Evolutionary conservation across 1,140 invertebrate species (phyloP).

Genomic region (Drosophila mayri): DNA sequence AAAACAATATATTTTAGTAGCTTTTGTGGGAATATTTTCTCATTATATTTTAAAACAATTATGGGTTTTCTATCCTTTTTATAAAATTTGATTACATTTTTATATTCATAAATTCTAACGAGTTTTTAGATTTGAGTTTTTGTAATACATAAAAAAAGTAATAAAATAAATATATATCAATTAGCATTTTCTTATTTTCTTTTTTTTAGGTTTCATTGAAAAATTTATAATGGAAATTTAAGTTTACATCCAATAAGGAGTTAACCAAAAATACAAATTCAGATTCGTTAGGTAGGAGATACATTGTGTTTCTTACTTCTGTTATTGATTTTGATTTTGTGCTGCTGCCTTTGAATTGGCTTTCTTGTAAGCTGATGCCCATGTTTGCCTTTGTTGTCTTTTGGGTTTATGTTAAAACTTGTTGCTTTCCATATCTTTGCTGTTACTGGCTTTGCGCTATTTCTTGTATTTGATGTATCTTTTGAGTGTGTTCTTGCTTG

Average conservation of each 20-base stretch:
- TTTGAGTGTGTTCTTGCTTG: background rate
- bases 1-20: background rate
- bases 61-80: no score
- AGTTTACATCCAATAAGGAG: no score
- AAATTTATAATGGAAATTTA: no score
- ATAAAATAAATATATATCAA: no score
- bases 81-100: background rate
- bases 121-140: no score
- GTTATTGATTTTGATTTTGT: background rate
- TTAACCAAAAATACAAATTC: no score
- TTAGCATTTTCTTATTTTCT: no score
- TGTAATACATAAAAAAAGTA: no score
- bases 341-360: background rate
- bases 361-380: background rate
- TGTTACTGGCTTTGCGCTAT: constrained; percentile 2
- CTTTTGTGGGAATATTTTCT: background rate
- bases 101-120: background rate
- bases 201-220: no score
- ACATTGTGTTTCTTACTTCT: background rate
- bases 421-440: background rate
- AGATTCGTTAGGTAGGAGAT: background rate
- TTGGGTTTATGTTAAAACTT: background rate
- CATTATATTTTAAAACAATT: background rate
- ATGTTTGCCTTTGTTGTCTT: background rate
- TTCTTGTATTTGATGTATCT: background rate